phyloP scores from a whole-genome alignment of 1,140 invertebrate genomes.

The Gonioctena quinquepunctata region DNA sequence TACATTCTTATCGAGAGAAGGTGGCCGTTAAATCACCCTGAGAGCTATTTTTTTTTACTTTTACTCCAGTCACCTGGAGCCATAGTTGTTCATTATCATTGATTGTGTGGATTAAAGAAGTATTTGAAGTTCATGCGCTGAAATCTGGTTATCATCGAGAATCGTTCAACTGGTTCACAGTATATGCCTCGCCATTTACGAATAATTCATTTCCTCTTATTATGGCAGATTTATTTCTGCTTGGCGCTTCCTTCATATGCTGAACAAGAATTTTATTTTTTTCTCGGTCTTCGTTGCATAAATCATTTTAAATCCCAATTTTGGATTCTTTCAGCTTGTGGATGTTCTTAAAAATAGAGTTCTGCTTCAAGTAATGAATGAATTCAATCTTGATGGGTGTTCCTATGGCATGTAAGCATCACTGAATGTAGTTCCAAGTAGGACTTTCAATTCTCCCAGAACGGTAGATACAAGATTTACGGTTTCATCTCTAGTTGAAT shows the following conservation, averaged over 20 bases:
- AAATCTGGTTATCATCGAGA: neutral
- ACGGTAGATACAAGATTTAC: neutral
- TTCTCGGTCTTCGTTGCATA: neutral
- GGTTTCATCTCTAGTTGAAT: neutral
- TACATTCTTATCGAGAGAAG: neutral
- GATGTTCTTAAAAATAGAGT: neutral
- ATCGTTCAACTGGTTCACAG: neutral
- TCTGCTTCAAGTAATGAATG: neutral
- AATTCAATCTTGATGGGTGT: neutral
- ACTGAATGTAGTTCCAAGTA: neutral
- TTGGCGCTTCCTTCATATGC: neutral
- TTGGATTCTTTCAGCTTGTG: neutral
- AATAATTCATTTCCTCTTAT: neutral
- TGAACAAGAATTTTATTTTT: neutral
- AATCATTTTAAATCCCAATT: neutral
- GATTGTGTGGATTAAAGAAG: neutral
- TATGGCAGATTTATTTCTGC: neutral
- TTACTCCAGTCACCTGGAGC: neutral
- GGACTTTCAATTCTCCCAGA: neutral
- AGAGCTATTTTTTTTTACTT: neutral
- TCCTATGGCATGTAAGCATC: too few relatives aligned
- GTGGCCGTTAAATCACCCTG: neutral
- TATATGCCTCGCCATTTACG: neutral
- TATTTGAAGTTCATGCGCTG: neutral
- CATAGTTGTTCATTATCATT: neutral